Evolutionary conservation across 2,888 invertebrate species (phyloP).

Genomic region (Liopterus haemorrhoidalis): DNA sequence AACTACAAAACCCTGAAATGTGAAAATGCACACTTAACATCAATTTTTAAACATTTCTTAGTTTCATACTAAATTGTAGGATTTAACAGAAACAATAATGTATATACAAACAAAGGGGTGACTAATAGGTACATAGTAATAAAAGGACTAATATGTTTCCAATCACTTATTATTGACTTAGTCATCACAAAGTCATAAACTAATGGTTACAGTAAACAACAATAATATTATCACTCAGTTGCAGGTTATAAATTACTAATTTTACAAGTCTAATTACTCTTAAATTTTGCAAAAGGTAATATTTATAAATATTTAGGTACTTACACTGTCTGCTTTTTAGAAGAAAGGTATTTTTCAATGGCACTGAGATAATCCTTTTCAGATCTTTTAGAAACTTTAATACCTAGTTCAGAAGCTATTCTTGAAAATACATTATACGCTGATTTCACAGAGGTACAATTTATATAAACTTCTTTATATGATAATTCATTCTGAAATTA

Average conservation of each 20-base stretch:
- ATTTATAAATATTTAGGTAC: too few relatives aligned
- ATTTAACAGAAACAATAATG: too few relatives aligned
- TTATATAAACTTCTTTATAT: conserved; percentile 65
- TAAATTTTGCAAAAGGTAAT: neutral
- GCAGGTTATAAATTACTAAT: neutral
- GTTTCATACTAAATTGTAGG: too few relatives aligned
- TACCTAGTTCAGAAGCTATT: conserved; percentile 65
- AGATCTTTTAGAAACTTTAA: conserved; percentile 53
- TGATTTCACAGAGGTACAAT: conserved; percentile 86
- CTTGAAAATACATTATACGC: conserved; percentile 72
- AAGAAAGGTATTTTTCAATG: conserved; percentile 64
- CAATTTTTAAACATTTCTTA: too few relatives aligned
- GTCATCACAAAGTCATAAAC: too few relatives aligned
- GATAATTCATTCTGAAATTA: conserved; percentile 48
- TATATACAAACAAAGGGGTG: too few relatives aligned
- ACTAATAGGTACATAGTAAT: too few relatives aligned
- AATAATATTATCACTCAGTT: conserved; percentile 15
- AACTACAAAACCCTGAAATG: too few relatives aligned
- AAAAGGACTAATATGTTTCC: too few relatives aligned
- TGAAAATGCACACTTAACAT: too few relatives aligned
- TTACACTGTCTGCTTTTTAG: conserved; percentile 68
- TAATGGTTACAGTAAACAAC: conserved; percentile 3
- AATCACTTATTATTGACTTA: too few relatives aligned
- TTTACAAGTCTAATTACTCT: neutral
- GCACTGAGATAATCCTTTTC: conserved; percentile 61